Evolutionary conservation across 2,888 invertebrate species (phyloP).

Genomic region (Aromia moschata): DNA sequence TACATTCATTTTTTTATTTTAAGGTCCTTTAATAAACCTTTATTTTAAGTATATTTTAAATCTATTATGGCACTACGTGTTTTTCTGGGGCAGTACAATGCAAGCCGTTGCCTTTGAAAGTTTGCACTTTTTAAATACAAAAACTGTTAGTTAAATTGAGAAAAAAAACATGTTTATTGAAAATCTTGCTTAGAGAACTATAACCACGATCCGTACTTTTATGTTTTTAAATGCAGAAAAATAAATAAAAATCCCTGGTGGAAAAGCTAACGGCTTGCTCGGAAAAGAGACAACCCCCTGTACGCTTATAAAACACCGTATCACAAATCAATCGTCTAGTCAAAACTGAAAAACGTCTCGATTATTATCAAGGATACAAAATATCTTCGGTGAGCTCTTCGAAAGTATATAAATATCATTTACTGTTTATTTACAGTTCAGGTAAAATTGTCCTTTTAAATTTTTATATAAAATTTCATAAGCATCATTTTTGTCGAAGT

Average conservation of each 20-base stretch:
- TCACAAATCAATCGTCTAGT: constrained; percentile 32
- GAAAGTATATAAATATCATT: constrained; percentile 40
- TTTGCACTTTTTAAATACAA: too few relatives aligned
- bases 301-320: constrained; percentile 23
- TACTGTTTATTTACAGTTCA: constrained; percentile 32
- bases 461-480: constrained; percentile 39
- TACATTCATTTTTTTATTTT: constrained; percentile 20
- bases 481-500: constrained; percentile 32
- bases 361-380: constrained; percentile 31
- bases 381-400: constrained; percentile 37
- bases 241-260: too few relatives aligned
- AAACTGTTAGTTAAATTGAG: too few relatives aligned
- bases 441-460: constrained; percentile 29
- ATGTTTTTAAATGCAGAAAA: too few relatives aligned
- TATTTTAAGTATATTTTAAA: constrained; percentile 25
- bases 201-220: too few relatives aligned
- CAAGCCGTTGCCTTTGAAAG: too few relatives aligned
- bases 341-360: constrained; percentile 17
- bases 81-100: too few relatives aligned
- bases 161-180: too few relatives aligned
- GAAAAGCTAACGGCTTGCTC: background rate
- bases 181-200: too few relatives aligned
- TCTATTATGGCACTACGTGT: constrained; percentile 39
- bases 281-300: background rate
- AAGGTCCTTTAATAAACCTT: constrained; percentile 30